Evolutionary conservation across 2,797 vertebrate genomes (phyloP), one percentile per base, ranked within the genome.

Genomic region (Pangasius larnaudii): DNA sequence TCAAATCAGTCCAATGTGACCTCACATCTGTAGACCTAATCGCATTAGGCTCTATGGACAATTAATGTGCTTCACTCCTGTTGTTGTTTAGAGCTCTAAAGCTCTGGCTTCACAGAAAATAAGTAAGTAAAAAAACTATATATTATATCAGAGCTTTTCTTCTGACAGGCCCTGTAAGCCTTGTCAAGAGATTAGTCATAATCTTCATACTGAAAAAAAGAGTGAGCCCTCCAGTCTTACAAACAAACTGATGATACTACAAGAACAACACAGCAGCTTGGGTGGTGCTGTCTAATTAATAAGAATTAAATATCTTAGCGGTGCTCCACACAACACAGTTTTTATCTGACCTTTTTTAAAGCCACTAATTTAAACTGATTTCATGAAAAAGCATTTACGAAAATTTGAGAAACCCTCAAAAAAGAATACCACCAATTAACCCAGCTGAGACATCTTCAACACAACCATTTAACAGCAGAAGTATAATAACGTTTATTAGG

Each of bases 1-100:
- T 69, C 8, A 84, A 84, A 69, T 69, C 83, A 56, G 30, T 84
- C 65, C n/a, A 13, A 18, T 51, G 30, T 69, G 19, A 84, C 22
- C n/a, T 59, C 84, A 74, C 16, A n/a, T 42, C 63, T 63, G 36
- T 27, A 46, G 0, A 27, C 33, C 33, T 69, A 65, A 72, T 72
- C 7, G 11, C 36, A 72, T 72, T 24, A 39, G 22, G 69, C 36
- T 72, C 69, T 24, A 11, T 8, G 16, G 33, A 69, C 67, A 39
- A 71, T 39, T 3, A 36, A 39, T 39, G 33, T 19, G 33, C 18
- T 39, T 7, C 18, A 71, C 67, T 39, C 22, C 67, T 71, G 33
- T 71, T 72, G 71, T 42, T 42, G 18, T 18, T 18, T n/a, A 9
- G 8, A 71, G 22, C 39, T 46, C 3, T 74, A 75, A 49, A 75